Evolutionary conservation across 1,140 invertebrate genomes (phyloP).

Genomic region (Daktulosphaira vitifoliae): DNA sequence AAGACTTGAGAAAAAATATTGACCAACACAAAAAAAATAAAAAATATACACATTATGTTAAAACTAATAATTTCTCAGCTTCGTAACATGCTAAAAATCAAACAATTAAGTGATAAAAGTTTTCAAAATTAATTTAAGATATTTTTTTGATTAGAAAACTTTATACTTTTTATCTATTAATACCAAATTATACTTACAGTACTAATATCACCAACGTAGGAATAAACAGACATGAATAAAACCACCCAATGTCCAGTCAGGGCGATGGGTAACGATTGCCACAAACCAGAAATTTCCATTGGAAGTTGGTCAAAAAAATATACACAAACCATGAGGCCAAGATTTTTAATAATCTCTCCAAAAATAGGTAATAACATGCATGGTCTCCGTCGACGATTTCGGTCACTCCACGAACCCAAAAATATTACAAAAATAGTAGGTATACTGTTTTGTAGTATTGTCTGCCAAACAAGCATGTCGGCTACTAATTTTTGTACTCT

Average conservation of each 20-base stretch:
- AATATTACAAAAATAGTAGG: conserved; percentile 69
- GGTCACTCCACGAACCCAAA: conserved; percentile 50
- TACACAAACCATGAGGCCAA: conserved; percentile 67
- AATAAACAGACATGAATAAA: conserved; percentile 81
- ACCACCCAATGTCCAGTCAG: conserved; percentile 76
- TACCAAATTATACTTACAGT: conserved; percentile 53
- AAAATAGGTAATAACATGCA: conserved; percentile 74
- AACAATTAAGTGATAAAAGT: too few relatives aligned
- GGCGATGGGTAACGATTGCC: conserved; percentile 66
- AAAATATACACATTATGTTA: too few relatives aligned
- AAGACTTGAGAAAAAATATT: too few relatives aligned
- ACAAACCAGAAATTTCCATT: conserved; percentile 63
- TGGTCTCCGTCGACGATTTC: conserved; percentile 62
- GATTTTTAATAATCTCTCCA: conserved; percentile 64
- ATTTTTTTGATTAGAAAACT: too few relatives aligned
- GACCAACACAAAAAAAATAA: too few relatives aligned
- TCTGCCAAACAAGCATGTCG: conserved; percentile 69
- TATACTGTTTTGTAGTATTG: conserved; percentile 61
- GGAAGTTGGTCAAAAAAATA: conserved; percentile 57
- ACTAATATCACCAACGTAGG: conserved; percentile 78
- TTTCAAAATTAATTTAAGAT: too few relatives aligned
- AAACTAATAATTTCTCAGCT: too few relatives aligned
- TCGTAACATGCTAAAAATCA: too few relatives aligned
- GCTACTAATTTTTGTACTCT: conserved; percentile 63
- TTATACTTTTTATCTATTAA: too few relatives aligned